Percentiles rank a stretch among this genome's conserved stretches.
Evolutionary conservation across 2,113 vertebrate species (phyloP).

Genomic region (Esox niger): DNA sequence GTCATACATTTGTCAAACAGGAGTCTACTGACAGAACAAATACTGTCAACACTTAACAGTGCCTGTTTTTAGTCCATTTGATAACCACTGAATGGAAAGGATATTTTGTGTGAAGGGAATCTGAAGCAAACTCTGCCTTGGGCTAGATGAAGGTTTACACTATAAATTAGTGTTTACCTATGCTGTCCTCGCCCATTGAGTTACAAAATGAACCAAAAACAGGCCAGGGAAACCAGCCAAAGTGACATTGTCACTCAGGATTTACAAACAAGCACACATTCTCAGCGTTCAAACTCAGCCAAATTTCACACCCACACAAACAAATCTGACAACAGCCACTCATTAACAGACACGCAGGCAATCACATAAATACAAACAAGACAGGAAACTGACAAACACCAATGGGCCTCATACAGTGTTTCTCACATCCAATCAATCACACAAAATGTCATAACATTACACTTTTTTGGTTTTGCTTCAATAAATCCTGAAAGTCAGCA

Average conservation of each 20-base stretch:
- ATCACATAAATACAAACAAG: not conserved
- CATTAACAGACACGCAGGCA: not conserved
- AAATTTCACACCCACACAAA: not conserved
- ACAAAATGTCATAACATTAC: slow-evolving; percentile 16
- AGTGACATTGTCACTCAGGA: not conserved
- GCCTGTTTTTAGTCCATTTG: slow-evolving; percentile 31
- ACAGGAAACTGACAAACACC: slow-evolving; percentile 5
- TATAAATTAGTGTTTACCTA: not conserved
- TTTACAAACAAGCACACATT: slow-evolving; percentile 6
- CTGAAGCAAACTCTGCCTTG: not conserved
- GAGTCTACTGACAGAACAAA: slow-evolving; percentile 18
- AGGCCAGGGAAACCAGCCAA: not conserved
- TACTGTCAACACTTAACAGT: slow-evolving; percentile 29
- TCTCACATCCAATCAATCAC: slow-evolving; percentile 10
- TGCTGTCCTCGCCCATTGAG: not conserved
- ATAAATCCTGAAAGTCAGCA: slow-evolving; percentile 64
- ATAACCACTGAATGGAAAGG: slow-evolving; percentile 15
- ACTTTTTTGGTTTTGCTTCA: slow-evolving; percentile 72
- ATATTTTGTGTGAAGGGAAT: not conserved
- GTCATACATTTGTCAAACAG: not conserved
- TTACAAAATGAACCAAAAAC: not conserved
- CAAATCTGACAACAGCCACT: not conserved
- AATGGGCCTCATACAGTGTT: too few species aligned
- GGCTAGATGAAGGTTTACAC: not conserved
- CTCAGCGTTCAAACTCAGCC: not conserved